phyloP scores from a whole-genome alignment of 2,797 vertebrate genomes.

The Chelmon rostratus region DNA sequence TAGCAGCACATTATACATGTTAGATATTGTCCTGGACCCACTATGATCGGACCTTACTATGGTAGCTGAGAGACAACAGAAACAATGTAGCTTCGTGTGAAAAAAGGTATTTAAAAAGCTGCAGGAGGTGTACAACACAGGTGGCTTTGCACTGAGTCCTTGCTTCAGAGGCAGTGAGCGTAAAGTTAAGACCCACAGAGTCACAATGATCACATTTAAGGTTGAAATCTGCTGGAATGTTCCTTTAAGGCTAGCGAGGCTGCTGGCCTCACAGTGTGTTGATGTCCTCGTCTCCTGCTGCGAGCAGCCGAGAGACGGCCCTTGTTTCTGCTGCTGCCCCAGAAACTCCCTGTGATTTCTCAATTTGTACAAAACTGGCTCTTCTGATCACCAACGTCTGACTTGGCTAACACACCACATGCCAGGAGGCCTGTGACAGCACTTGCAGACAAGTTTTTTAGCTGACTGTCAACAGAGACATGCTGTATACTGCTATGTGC shows the following conservation, averaged over 20 bases:
- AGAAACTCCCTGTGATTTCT: slow-evolving; percentile 19
- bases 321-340: slow-evolving; percentile 13
- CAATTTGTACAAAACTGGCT: slow-evolving; percentile 24
- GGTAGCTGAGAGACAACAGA: no score
- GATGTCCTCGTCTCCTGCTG: neutral
- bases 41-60: no score
- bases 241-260: slow-evolving; percentile 4
- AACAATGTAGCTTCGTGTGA: neutral
- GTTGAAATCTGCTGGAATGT: neutral
- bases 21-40: no score
- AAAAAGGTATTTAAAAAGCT: no score
- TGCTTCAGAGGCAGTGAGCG: no score
- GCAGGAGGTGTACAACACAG: no score
- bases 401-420: neutral
- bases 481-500: neutral
- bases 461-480: neutral
- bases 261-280: slow-evolving; percentile 6
- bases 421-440: neutral
- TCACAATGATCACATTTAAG: neutral
- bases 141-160: no score
- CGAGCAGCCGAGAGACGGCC: slow-evolving; percentile 18
- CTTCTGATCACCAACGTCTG: neutral
- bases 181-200: neutral
- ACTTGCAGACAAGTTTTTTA: neutral
- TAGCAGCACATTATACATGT: no score